Evolutionary conservation across 2,113 vertebrate genomes (phyloP), one percentile per base, ranked within the genome.

Genomic region (Xenus cinereus): DNA sequence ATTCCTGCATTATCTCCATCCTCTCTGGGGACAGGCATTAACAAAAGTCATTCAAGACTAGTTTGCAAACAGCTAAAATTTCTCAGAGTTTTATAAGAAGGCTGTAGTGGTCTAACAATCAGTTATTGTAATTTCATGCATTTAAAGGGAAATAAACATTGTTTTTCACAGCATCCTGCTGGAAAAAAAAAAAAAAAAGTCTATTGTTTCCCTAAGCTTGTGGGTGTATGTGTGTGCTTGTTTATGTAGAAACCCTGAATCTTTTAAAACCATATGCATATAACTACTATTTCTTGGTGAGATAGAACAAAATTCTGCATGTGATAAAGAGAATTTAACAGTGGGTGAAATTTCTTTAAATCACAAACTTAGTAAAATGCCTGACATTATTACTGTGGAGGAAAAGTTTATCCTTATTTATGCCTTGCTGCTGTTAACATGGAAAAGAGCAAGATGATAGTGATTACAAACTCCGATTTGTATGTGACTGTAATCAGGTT

Each of bases 71-170:
- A 91, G 92, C 85, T 97, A 56, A 96, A 91, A 94, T 95, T 92
- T 90, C 83, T 94, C 74, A 32, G 89, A 33, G 67, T 94, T 96
- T 94, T 80, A 2, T 32, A 87, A 94, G 82, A 80, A 85, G 84
- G 27, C 71, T 74, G 48, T 90, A 89, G 88, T 84, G 62, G 67
- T 89, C 83, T 96, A 90, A 94, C 90, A 95, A 84, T 97, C 93
- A 84, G 81, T 96, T 95, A 97, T 91, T 97, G 93, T 90, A 23
- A 96, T 95, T 97, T 97, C 93, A 96, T 6, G 26, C 45, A 50
- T 96, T 90, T 93, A 75, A 89, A 48, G 35, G 80, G 67, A 94
- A 89, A 83, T 91, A 95, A 95, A 85, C 79, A 48, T 96, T 81
- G 74, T 67, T 97, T 95, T 90, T 86, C 28, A 16, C 68, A 85